phyloP scores from a whole-genome alignment of 2,113 vertebrate genomes.

The Etia nguti region DNA sequence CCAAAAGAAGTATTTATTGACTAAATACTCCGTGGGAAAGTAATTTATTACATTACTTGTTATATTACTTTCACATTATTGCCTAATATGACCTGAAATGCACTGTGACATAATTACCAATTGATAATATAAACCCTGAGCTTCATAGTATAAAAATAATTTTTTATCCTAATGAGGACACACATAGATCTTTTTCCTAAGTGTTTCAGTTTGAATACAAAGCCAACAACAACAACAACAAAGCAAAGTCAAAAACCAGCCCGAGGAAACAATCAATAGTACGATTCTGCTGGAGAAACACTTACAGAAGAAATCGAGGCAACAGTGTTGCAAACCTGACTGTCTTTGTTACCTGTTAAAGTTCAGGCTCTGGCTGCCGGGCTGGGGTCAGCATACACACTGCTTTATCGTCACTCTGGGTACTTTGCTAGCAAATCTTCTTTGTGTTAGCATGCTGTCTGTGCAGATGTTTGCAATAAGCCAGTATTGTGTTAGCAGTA shows the following conservation, averaged over 20 bases:
- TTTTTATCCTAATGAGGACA: neutral
- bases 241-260: neutral
- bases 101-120: neutral
- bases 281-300: neutral
- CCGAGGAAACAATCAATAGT: neutral
- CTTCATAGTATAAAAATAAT: neutral
- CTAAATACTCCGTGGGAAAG: neutral
- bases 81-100: neutral
- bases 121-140: neutral
- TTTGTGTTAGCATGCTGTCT: neutral
- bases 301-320: neutral
- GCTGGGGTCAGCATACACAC: neutral
- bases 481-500: neutral
- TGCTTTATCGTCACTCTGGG: neutral
- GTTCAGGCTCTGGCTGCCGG: neutral
- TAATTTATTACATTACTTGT: neutral
- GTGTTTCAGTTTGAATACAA: neutral
- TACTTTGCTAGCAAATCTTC: neutral
- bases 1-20: neutral
- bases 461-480: neutral
- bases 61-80: neutral
- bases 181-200: fast-evolving
- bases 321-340: neutral
- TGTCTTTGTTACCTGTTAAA: neutral
- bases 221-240: neutral